These are phyloP conservation scores for Cyrtorhinus lividipennis DNA, from an alignment of 1,140 invertebrate species.

Conservation along the genomic window DNA sequence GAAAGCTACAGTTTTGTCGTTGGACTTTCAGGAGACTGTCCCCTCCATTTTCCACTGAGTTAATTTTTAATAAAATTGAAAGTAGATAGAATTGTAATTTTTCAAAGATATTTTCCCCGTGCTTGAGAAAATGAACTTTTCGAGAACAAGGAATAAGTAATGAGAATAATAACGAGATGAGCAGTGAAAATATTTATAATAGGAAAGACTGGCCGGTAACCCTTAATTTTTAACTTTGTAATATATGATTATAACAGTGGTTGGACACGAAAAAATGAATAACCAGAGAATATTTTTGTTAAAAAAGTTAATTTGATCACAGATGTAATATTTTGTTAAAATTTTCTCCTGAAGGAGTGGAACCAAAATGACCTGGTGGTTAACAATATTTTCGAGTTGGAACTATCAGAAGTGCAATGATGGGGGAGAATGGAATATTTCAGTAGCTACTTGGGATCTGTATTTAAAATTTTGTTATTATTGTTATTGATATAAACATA, in stretches of 20 bases:
- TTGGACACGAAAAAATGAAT: not conserved
- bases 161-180: not conserved
- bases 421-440: not conserved
- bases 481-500: slow-evolving; percentile 2
- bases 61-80: not conserved
- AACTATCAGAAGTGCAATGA: slow-evolving; percentile 8
- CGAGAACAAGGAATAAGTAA: not conserved
- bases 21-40: not conserved
- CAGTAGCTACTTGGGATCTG: not conserved
- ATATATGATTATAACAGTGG: not conserved
- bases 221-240: not conserved
- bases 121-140: not conserved
- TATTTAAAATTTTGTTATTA: not conserved
- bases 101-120: not conserved
- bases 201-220: slow-evolving; percentile 1
- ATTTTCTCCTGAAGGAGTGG: not conserved
- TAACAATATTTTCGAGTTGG: not conserved
- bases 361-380: not conserved
- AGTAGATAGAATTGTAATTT: not conserved
- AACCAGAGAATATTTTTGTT: slow-evolving; percentile 6
- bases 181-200: not conserved
- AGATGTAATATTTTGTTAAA: not conserved
- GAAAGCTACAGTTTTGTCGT: too few relatives aligned
- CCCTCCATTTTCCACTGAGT: too few relatives aligned
- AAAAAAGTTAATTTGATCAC: not conserved